Conservation (phyloP, 2,888 invertebrate genomes). For the Pollenia labialis region DNA sequence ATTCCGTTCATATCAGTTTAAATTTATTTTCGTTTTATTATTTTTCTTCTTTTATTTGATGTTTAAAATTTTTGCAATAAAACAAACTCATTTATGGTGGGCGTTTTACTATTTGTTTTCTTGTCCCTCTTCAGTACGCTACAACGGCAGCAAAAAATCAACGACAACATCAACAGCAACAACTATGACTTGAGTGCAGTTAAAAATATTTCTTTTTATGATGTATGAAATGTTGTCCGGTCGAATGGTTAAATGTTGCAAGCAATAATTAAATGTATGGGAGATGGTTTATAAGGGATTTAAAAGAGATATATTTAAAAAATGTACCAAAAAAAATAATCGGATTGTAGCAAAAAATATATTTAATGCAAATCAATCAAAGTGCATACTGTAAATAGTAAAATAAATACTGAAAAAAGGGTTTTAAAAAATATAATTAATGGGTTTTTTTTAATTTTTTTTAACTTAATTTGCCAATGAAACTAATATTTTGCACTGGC, state of each 20-base stretch:
- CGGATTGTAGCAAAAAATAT: too few species aligned
- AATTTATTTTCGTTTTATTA: conserved; percentile 52
- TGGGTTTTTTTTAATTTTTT: too few species aligned
- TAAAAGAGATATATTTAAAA: neutral
- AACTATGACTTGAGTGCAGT: conserved; percentile 47
- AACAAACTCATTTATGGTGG: conserved; percentile 70
- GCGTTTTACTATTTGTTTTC: conserved; percentile 66
- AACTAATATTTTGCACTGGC: too few species aligned
- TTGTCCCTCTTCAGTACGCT: conserved; percentile 31
- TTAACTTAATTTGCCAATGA: too few species aligned
- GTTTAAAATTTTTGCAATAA: conserved; percentile 66
- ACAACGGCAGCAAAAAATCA: conserved; percentile 14
- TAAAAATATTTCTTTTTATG: conserved; percentile 11
- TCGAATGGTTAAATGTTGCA: conserved; percentile 51
- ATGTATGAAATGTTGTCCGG: conserved; percentile 41
- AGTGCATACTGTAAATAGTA: neutral
- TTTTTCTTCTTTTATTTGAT: conserved; percentile 44
- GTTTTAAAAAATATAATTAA: too few species aligned
- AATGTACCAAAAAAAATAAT: neutral
- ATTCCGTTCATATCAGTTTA: conserved; percentile 48
- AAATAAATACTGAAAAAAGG: too few species aligned
- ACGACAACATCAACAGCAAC: neutral
- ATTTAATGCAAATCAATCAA: too few species aligned
- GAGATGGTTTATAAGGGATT: neutral
- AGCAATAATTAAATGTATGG: neutral